Evolutionary conservation across 37 sponge, comb jelly and placozoan genomes (phyloP), one percentile per base, ranked within the genome.

Genomic region (Corticium candelabrum): DNA sequence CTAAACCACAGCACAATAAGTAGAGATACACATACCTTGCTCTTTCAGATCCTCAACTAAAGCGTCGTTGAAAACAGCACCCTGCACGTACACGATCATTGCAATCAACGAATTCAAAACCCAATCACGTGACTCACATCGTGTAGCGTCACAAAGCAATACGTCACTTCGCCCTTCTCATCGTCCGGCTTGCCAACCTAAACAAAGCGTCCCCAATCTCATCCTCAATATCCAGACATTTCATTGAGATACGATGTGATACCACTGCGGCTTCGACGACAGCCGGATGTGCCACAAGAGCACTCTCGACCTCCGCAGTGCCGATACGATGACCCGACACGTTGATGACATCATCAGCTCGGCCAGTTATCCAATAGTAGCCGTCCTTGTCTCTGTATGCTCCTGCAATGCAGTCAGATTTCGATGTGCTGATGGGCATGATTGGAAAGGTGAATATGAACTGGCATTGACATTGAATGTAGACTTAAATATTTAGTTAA

Each of bases 251-350:
- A n/a, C n/a, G n/a, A n/a, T n/a, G n/a, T n/a, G n/a, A 39, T 76
- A 78, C 80, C 80, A 78, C 80, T 36, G 77, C 77, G 40, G 77
- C 77, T 76, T 76, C 77, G 21, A 5, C 41, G n/a, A 76, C 77
- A 29, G 31, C 5, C 5, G 11, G 30, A 67, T 76, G 77, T 68
- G 37, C 77, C 0, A 76, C 67, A 5, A 76, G 67, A 5, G 77
- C 77, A 56, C 77, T 76, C 32, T 76, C 77, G 31, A 76, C 57
- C 32, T 76, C 62, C 7, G 77, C 77, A 5, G 77, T 76, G 68
- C 77, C 67, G 21, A 67, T 76, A 29, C 41, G 67, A 29, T 76
- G 77, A 35, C 77, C 77, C n/a, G 77, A 76, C 21, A 76, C 80
- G 38, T 78, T 78, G n/a, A 78, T 11, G 4, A 72, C 69, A 30